phyloP scores from a whole-genome alignment of 2,797 vertebrate genomes.

The Acanthornis magna region DNA sequence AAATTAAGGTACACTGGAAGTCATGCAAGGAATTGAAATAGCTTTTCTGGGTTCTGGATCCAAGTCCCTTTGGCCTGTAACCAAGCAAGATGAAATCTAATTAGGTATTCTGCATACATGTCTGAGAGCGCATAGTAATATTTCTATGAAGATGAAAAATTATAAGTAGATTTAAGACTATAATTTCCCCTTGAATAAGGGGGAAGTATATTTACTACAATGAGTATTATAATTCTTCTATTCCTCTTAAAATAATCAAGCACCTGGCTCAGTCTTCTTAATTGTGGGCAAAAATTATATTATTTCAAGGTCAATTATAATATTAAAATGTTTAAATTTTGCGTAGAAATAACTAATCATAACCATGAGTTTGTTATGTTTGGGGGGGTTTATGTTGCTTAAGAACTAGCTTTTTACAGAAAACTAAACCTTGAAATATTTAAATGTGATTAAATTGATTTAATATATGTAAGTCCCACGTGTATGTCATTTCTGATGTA shows the following conservation, averaged over 20 bases:
- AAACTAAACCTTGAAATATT: slow-evolving; percentile 34
- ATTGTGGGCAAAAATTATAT: background rate
- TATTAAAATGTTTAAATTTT: background rate
- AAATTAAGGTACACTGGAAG: background rate
- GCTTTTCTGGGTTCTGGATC: background rate
- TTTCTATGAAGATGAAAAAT: background rate
- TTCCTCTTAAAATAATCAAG: background rate
- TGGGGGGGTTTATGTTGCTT: background rate
- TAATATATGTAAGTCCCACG: slow-evolving; percentile 60
- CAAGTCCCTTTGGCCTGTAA: background rate
- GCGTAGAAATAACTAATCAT: background rate
- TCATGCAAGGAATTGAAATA: background rate
- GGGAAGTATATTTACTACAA: background rate
- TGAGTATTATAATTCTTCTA: background rate
- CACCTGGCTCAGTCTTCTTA: background rate
- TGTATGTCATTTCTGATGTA: slow-evolving; percentile 65
- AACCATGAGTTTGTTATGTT: background rate
- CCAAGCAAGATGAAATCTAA: background rate
- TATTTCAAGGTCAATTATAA: background rate
- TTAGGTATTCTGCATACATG: background rate
- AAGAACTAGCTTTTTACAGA: background rate
- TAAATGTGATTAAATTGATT: slow-evolving; percentile 68
- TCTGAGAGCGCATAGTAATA: background rate
- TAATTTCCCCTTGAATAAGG: background rate
- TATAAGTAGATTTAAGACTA: background rate